Percentiles rank a stretch among this genome's conserved stretches.
These are phyloP conservation scores for Drosophila saltans DNA, from an alignment of 1,140 invertebrate species.

Conservation along the genomic window DNA sequence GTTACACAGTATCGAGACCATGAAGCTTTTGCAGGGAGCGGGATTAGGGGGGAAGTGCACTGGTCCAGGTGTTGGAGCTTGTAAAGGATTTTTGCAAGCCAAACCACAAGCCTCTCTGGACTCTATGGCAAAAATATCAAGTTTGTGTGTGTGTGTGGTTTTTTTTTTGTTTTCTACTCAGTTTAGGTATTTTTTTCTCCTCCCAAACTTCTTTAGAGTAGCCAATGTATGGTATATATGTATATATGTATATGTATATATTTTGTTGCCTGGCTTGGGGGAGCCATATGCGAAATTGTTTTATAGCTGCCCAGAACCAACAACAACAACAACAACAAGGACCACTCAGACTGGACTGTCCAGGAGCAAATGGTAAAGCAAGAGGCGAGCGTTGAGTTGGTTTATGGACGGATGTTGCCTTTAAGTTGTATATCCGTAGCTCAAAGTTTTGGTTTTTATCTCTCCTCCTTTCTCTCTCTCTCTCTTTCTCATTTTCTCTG, in stretches of 20 bases:
- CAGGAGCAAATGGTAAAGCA: neutral
- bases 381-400: conserved; percentile 61
- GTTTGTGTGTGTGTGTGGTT: neutral
- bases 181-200: conserved; percentile 1
- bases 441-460: conserved; percentile 15
- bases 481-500: too few species aligned
- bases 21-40: too few species aligned
- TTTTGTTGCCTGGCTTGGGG: conserved; percentile 18
- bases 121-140: conserved; percentile 45
- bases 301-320: conserved; percentile 63
- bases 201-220: neutral
- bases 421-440: conserved; percentile 73
- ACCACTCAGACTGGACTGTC: neutral
- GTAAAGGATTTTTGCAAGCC: conserved; percentile 23
- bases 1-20: conserved; percentile 9
- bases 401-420: conserved; percentile 78
- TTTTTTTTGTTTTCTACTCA: conserved; percentile 21
- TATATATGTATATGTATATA: neutral
- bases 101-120: conserved; percentile 46
- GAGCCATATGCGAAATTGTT: conserved; percentile 71
- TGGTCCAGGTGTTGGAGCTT: conserved; percentile 59
- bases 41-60: neutral
- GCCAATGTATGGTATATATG: neutral
- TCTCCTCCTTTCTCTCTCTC: too few species aligned
- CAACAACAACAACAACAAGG: neutral